These are phyloP conservation scores for Heliconius nattereri DNA, from an alignment of 1,140 invertebrate genomes.

Conservation along the genomic window DNA sequence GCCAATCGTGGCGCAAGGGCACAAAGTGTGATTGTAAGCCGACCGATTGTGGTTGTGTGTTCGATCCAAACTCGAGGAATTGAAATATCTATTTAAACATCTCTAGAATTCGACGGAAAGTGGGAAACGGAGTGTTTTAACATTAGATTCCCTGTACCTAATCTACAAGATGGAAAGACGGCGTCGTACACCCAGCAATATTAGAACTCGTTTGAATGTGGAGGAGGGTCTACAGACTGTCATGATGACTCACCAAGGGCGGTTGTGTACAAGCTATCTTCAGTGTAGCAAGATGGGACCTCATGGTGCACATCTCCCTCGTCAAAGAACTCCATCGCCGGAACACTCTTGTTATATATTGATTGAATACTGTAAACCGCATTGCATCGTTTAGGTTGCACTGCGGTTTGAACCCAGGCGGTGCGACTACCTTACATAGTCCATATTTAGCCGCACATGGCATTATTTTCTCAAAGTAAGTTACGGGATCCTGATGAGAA, in stretches of 20 bases:
- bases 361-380: slow-evolving; percentile 94
- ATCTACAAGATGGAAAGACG: too few species aligned
- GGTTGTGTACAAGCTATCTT: slow-evolving; percentile 88
- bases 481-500: slow-evolving; percentile 89
- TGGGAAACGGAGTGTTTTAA: too few species aligned
- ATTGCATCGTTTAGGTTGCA: slow-evolving; percentile 93
- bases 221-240: too few species aligned
- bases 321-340: slow-evolving; percentile 95
- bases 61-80: too few species aligned
- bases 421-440: slow-evolving; percentile 94
- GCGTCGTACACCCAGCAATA: too few species aligned
- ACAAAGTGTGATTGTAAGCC: too few species aligned
- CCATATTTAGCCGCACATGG: slow-evolving; percentile 91
- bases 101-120: too few species aligned
- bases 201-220: too few species aligned
- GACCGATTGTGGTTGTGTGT: too few species aligned
- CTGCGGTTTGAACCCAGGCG: slow-evolving; percentile 91
- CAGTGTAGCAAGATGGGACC: slow-evolving; percentile 90
- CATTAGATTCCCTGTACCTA: too few species aligned
- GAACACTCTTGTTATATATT: slow-evolving; percentile 95
- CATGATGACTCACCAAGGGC: slow-evolving; percentile 84
- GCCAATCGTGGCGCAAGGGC: too few species aligned
- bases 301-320: slow-evolving; percentile 92
- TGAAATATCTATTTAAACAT: too few species aligned
- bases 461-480: slow-evolving; percentile 93